Evolutionary conservation across 2,797 vertebrate species (phyloP).

Genomic region (Sebastes reedi): DNA sequence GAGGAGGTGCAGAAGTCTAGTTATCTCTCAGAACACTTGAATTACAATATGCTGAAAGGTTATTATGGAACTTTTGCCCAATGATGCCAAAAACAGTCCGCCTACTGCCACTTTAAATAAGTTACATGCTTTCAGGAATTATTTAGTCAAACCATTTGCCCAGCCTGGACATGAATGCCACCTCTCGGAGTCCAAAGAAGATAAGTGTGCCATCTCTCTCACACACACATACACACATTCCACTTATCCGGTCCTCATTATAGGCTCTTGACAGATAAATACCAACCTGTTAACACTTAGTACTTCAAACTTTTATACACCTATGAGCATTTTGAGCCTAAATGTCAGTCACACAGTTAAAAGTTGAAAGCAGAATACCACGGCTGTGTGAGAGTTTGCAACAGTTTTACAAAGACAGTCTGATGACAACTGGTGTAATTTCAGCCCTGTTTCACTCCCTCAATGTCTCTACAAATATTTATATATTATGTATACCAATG

Average conservation of each 20-base stretch:
- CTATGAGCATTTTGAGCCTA: background rate
- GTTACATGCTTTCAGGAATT: background rate
- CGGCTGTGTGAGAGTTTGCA: background rate
- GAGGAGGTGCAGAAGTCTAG: too few relatives aligned
- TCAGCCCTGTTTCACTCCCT: background rate
- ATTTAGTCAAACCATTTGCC: background rate
- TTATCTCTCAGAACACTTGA: too few relatives aligned
- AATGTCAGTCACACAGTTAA: background rate
- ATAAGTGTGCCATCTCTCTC: background rate
- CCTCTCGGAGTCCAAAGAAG: background rate
- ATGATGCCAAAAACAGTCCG: too few relatives aligned
- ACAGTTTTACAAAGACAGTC: background rate
- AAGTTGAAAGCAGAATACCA: background rate
- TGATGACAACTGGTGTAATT: background rate
- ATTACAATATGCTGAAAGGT: too few relatives aligned
- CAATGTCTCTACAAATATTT: background rate
- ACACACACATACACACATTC: background rate
- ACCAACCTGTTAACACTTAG: background rate
- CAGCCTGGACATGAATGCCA: background rate
- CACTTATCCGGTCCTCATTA: background rate
- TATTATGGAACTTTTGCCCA: too few relatives aligned
- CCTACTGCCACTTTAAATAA: background rate
- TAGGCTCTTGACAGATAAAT: background rate
- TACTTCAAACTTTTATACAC: background rate
- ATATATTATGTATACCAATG: too few relatives aligned